Percentiles rank a stretch among this genome's conserved stretches.
Conservation (phyloP, 1,140 invertebrate species). For the Colletes latitarsis region DNA sequence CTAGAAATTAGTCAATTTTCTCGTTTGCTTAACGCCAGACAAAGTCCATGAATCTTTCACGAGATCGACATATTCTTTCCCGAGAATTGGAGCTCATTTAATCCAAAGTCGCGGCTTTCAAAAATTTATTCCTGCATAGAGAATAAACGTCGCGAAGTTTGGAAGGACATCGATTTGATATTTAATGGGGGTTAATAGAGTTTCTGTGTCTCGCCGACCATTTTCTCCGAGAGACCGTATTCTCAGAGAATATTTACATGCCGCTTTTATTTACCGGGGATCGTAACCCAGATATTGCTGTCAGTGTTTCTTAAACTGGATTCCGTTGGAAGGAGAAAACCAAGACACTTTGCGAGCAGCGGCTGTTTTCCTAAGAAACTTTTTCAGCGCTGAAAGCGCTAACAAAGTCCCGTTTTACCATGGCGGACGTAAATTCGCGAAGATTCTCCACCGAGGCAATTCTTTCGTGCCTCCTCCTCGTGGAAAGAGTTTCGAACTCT, state of each 20-base stretch:
- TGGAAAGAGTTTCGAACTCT: no score
- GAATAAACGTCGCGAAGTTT: no score
- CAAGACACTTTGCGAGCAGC: background rate
- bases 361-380: conserved; percentile 17
- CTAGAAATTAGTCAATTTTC: no score
- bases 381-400: conserved; percentile 5
- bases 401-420: conserved; percentile 18
- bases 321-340: background rate
- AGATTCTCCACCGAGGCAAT: background rate
- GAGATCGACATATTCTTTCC: no score
- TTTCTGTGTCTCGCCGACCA: background rate
- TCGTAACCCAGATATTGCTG: conserved; percentile 24
- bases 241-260: conserved; percentile 10
- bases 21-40: no score
- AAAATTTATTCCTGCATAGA: no score
- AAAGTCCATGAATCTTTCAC: no score
- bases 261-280: conserved; percentile 7
- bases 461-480: background rate
- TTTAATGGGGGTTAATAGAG: background rate
- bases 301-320: background rate
- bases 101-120: no score
- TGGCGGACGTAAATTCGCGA: background rate
- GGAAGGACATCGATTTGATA: no score
- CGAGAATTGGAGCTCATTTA: no score
- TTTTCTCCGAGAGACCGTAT: background rate